phyloP scores from a whole-genome alignment of 1,140 invertebrate genomes.

The Caenorhabditis tropicalis region DNA sequence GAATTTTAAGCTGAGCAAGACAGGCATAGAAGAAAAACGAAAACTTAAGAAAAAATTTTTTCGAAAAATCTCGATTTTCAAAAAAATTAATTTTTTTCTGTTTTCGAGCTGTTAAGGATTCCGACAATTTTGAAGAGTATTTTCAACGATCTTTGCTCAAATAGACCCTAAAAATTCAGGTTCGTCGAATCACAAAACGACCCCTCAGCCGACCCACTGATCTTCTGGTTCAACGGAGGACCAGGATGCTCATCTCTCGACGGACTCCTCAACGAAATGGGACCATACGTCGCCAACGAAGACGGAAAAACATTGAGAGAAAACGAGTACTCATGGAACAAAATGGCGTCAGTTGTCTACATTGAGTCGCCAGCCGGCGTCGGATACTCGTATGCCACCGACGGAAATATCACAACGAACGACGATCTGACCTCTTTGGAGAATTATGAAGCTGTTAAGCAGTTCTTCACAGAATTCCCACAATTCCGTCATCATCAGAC shows the following conservation, averaged over 20 bases:
- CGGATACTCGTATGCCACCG: conserved; percentile 76
- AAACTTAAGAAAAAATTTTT: no score
- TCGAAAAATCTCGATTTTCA: no score
- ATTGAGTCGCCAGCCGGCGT: conserved; percentile 77
- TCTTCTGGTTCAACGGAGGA: conserved; percentile 77
- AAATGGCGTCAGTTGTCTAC: conserved; percentile 81
- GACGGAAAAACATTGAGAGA: conserved; percentile 72
- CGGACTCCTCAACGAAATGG: conserved; percentile 75
- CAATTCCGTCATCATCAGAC: conserved; percentile 73
- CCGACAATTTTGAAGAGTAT: no score
- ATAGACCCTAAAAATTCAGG: no score
- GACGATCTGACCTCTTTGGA: conserved; percentile 74
- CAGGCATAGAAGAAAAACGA: no score
- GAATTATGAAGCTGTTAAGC: conserved; percentile 75
- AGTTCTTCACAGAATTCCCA: conserved; percentile 76
- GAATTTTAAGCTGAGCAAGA: no score
- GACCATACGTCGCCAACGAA: conserved; percentile 73
- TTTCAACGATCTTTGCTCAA: no score
- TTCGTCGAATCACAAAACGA: conserved; percentile 75
- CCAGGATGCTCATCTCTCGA: conserved; percentile 76
- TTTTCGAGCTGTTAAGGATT: no score
- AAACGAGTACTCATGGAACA: conserved; percentile 75
- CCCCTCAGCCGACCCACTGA: conserved; percentile 74
- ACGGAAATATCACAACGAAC: conserved; percentile 74
- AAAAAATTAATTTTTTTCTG: no score